Base-by-base conservation (phyloP, 2,888 invertebrate genomes). In the Drosophila nr. perissopoda region DNA sequence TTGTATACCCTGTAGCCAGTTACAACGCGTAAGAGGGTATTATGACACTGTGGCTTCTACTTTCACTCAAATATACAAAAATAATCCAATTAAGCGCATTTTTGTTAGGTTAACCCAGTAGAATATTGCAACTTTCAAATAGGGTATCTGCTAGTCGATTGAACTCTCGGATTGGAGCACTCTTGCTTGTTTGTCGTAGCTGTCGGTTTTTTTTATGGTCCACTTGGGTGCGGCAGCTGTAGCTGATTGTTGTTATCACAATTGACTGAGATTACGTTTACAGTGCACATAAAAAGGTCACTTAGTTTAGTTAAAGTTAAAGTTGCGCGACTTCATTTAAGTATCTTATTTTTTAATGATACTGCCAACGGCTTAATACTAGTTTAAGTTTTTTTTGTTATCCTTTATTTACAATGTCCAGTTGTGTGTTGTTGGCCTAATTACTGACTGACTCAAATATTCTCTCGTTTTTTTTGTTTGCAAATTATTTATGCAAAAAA, bases 191-290 rank as follows among this genome's bases (percentile, higher is more conserved):
- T 56, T 52, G 40, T 38, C 29, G 59, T 46, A 48, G 25, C 66
- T 53, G 73, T 66, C 63, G 46, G 52, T 49, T 27, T 54, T 72
- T 68, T 82, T 82, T 82, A 82, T 82, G 79, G 85, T 72, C 85
- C 82, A 84, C 77, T 82, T 67, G 73, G 64, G 52, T 38, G 61
- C 57, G 58, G 69, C 60, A 56, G 73, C 82, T 71, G 76, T 46
- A 76, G 76, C 80, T 79, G 85, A 85, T 82, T 82, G 82, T 85
- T 85, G 82, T 82, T 82, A 82, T 82, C 85, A 85, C 82, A 85
- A 82, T 82, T 82, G 82, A 66, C 83, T 76, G 74, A 82, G 82
- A 82, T 82, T 82, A 82, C 82, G 86, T 85, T 85, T 82, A 84
- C 71, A 76, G 82, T 74, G 61, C 49, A 57, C 66, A 74, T 82